These are phyloP conservation scores for Hippasteria phrygiana DNA, from an alignment of 53 echinoderm and acorn worm species.

Conservation along the genomic window DNA sequence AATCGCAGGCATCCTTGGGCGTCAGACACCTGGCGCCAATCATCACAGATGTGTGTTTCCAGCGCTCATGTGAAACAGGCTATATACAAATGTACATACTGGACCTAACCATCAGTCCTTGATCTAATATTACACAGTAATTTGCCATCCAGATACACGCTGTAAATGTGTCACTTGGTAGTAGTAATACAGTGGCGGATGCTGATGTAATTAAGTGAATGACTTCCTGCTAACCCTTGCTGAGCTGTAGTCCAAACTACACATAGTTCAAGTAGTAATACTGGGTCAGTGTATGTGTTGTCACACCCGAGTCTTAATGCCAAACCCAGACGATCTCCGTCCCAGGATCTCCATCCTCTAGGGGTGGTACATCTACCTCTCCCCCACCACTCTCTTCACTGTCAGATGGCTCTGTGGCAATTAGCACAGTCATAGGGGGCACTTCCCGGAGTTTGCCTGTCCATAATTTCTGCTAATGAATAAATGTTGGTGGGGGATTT, in stretches of 20 bases:
- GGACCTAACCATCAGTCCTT: neutral
- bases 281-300: neutral
- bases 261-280: neutral
- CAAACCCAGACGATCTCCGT: neutral
- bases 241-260: neutral
- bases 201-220: conserved; percentile 68
- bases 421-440: conserved; percentile 59
- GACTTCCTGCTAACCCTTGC: conserved; percentile 38
- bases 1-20: too few relatives aligned
- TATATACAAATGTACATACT: too few relatives aligned
- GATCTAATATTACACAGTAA: neutral
- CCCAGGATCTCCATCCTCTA: neutral
- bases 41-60: too few relatives aligned
- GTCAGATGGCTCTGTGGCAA: conserved; percentile 10
- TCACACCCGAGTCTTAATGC: neutral
- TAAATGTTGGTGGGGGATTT: neutral
- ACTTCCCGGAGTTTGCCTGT: conserved; percentile 29
- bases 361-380: too few relatives aligned
- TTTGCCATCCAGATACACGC: neutral
- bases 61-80: too few relatives aligned
- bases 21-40: too few relatives aligned
- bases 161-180: conserved; percentile 16
- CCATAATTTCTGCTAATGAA: conserved; percentile 28
- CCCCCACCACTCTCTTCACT: neutral
- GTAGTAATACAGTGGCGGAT: conserved; percentile 51